Percentiles rank a stretch among this genome's conserved stretches.
Conservation (phyloP, 1,140 invertebrate genomes). For the Sminthurinus signatus region DNA sequence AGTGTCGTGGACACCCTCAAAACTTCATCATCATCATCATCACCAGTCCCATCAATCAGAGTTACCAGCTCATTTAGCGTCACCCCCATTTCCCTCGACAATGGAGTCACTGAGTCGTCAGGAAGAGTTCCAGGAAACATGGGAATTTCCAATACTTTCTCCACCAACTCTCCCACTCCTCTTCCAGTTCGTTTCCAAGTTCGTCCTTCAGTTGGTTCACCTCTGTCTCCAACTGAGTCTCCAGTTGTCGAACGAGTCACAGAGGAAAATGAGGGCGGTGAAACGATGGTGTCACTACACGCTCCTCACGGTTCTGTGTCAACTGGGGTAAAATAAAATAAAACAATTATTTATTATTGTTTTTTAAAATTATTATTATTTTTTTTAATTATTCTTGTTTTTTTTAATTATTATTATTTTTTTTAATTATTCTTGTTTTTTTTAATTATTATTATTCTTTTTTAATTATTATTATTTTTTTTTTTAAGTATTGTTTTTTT, state of each 20-base stretch:
- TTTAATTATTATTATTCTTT: too few relatives aligned
- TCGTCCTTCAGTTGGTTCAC: constrained; percentile 16
- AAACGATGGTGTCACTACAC: constrained; percentile 35
- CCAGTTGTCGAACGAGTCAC: constrained; percentile 11
- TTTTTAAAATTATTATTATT: too few relatives aligned
- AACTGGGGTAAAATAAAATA: too few relatives aligned
- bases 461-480: too few relatives aligned
- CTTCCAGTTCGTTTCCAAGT: constrained; percentile 18
- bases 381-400: too few relatives aligned
- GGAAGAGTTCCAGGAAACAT: not conserved
- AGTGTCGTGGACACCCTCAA: too few relatives aligned
- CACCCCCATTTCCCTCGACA: not conserved
- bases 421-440: too few relatives aligned
- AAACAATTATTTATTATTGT: too few relatives aligned
- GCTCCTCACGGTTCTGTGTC: constrained; percentile 25
- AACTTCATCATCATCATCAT: not conserved
- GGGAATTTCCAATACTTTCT: too few relatives aligned
- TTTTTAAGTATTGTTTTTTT: too few relatives aligned
- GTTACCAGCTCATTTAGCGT: too few relatives aligned
- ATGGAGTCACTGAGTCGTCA: not conserved
- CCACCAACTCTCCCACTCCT: not conserved
- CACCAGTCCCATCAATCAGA: not conserved
- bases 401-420: too few relatives aligned
- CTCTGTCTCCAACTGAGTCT: constrained; percentile 3
- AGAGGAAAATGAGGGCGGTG: constrained; percentile 20